Conservation (phyloP, 1,140 invertebrate species). For the Dendrolimus punctatus region DNA sequence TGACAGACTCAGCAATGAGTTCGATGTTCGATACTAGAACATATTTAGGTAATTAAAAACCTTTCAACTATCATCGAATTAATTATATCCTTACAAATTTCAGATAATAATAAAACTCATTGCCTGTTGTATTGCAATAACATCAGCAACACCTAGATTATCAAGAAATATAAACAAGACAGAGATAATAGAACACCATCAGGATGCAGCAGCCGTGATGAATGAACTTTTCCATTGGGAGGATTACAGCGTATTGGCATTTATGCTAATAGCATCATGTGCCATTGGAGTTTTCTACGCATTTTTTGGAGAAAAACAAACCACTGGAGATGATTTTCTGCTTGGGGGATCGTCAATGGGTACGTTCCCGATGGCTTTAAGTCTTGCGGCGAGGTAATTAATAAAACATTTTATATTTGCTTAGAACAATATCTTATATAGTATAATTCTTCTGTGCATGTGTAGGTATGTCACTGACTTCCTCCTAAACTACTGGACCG, state of each 20-base stretch:
- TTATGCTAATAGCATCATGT: conserved; percentile 82
- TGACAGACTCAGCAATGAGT: too few species aligned
- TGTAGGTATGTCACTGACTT: too few species aligned
- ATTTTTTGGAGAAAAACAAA: conserved; percentile 81
- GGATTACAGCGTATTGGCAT: conserved; percentile 80
- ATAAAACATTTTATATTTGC: background rate
- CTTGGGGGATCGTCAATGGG: conserved; percentile 83
- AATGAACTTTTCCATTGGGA: conserved; percentile 73
- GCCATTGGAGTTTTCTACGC: conserved; percentile 88
- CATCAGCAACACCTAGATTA: conserved; percentile 9
- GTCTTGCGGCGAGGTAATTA: conserved; percentile 79
- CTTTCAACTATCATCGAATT: too few species aligned
- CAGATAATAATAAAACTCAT: conserved; percentile 8
- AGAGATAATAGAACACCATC: background rate
- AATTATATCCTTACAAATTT: conserved; percentile 8
- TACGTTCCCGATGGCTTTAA: conserved; percentile 85
- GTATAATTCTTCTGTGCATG: too few species aligned
- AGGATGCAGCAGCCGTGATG: conserved; percentile 6
- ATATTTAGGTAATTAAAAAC: too few species aligned
- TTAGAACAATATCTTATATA: too few species aligned
- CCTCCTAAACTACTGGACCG: too few species aligned
- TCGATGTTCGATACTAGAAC: too few species aligned
- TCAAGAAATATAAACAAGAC: conserved; percentile 12
- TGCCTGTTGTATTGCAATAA: conserved; percentile 6
- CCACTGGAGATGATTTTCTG: conserved; percentile 83